phyloP scores from a whole-genome alignment of 1,140 invertebrate genomes.

The Drosophila kurseongensis region DNA sequence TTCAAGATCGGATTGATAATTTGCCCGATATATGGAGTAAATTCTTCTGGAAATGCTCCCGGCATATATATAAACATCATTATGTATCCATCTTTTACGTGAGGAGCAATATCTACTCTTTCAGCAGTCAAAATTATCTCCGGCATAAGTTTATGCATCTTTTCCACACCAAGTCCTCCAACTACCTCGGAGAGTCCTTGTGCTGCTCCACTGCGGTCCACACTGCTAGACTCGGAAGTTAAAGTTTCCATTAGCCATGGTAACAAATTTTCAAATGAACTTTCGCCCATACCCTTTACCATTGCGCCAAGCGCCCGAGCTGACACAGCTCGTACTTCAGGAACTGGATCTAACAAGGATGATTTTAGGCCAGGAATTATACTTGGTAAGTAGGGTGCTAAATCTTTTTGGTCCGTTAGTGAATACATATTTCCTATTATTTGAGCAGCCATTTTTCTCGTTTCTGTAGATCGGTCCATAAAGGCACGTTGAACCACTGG shows the following conservation, averaged over 20 bases:
- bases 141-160: slow-evolving; percentile 98
- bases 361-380: slow-evolving; percentile 99
- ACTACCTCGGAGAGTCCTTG: slow-evolving; percentile 98
- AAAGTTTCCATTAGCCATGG: slow-evolving; percentile 99
- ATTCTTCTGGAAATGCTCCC: slow-evolving; percentile 96
- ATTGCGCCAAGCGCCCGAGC: slow-evolving; percentile 98
- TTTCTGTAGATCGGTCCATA: slow-evolving; percentile 98
- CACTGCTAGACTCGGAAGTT: slow-evolving; percentile 97
- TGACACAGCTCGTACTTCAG: slow-evolving; percentile 96
- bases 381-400: slow-evolving; percentile 97
- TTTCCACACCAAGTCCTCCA: slow-evolving; percentile 96
- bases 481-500: slow-evolving; percentile 99
- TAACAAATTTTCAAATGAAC: slow-evolving; percentile 96
- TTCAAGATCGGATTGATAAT: slow-evolving; percentile 99
- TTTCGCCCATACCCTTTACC: slow-evolving; percentile 98
- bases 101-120: slow-evolving; percentile 96
- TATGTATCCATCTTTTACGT: slow-evolving; percentile 99
- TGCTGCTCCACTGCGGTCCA: slow-evolving; percentile 98
- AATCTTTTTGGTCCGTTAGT: slow-evolving; percentile 98
- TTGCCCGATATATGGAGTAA: slow-evolving; percentile 97
- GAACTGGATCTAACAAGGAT: slow-evolving; percentile 98
- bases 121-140: slow-evolving; percentile 99
- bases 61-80: slow-evolving; percentile 99
- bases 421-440: slow-evolving; percentile 99
- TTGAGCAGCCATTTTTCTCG: slow-evolving; percentile 99